Evolutionary conservation across 64 coral and sea anemone genomes (phyloP), one percentile per base, ranked within the genome.

Genomic region (Porites australiensis): DNA sequence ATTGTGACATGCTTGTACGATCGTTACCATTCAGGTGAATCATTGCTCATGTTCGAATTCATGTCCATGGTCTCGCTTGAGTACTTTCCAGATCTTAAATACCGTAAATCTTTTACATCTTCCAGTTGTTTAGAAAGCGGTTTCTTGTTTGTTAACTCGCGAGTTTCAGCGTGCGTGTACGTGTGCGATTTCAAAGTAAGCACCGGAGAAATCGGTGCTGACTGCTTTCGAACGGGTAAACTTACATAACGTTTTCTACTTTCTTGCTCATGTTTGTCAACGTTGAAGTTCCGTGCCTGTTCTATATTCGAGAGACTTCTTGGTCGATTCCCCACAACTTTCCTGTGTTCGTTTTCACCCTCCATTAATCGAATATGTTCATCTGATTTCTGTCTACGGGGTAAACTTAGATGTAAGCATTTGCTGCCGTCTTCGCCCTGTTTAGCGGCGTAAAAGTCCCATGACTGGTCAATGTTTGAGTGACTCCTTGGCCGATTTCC

Each of bases 61-160:
- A 37, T 57, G 12, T 9, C 54, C 12, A 12, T 57, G 3, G 54
- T 57, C 54, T 3, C 54, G 19, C 66, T 61, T 58, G 77, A 44
- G 55, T 80, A 80, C 21, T 80, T 80, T 80, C 77, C 77, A 60
- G 53, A 60, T 80, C 77, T 59, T 60, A 80, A 60, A 54, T 80
- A 80, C 6, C 77, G 20, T 14, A 80, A 60, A 61, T 80, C 50
- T 44, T 80, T 80, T 6, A 80, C 77, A 13, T 58, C 77, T 61
- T 59, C 77, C 15, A 80, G 37, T 14, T 80, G 77, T 60, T 80
- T 9, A 3, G n/a, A n/a, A 60, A 80, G 13, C 0, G 77, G 77
- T 23, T 80, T 80, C 61, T 80, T 80, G 44, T 55, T 80, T 15
- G 77, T 80, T 22, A 59, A 60, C 21, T 61, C 43, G 53, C 53